Conservation (phyloP, 2,113 vertebrate species). For the Oreotrochilus melanogaster region DNA sequence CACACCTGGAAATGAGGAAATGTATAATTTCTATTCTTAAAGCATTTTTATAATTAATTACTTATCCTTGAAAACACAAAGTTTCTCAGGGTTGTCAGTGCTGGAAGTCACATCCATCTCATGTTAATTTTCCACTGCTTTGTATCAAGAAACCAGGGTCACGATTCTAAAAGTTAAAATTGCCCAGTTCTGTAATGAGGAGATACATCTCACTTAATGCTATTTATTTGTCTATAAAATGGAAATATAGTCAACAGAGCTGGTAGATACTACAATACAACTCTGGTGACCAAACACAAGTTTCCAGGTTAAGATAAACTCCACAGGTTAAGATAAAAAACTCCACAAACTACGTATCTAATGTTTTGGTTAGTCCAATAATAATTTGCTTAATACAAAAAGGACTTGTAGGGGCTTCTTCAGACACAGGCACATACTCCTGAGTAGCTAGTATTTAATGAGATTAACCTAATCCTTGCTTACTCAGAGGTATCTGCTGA, state of each 20-base stretch:
- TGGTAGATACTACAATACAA: background rate
- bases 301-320: background rate
- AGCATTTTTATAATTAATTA: background rate
- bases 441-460: background rate
- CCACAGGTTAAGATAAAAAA: background rate
- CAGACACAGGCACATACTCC: background rate
- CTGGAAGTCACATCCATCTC: background rate
- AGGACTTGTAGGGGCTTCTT: background rate
- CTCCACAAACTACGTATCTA: accelerated
- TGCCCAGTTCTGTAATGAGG: background rate
- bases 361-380: accelerated
- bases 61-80: background rate
- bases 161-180: background rate
- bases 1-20: background rate
- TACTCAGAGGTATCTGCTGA: background rate
- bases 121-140: background rate
- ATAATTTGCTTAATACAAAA: background rate
- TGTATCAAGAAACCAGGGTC: background rate
- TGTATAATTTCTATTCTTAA: background rate
- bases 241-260: background rate
- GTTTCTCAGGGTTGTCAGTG: background rate
- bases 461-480: background rate
- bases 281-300: background rate
- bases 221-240: background rate
- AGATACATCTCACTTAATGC: background rate